A percentile compares a stretch with the other conserved stretches of the same genome.
Conservation (phyloP, 2,797 vertebrate species). For the Phrynocephalus vlangalii region DNA sequence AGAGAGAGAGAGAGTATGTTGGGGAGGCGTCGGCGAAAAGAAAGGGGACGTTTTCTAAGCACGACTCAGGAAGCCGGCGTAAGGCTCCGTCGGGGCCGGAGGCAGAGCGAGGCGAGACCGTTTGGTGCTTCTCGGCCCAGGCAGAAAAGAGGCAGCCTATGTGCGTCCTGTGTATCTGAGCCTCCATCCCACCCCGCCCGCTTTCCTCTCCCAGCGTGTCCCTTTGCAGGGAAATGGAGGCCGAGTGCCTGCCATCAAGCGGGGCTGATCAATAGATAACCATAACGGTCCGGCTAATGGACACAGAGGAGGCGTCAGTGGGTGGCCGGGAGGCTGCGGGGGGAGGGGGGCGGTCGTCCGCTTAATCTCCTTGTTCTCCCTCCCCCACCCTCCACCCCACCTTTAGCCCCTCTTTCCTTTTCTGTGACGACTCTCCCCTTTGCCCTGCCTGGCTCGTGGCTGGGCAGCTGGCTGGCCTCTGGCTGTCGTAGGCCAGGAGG, state of each 20-base stretch:
- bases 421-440: neutral
- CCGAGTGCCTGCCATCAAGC: neutral
- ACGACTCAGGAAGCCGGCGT: too few relatives aligned
- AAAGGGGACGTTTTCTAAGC: too few relatives aligned
- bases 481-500: neutral
- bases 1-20: too few relatives aligned
- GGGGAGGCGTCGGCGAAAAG: too few relatives aligned
- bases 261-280: conserved; percentile 35
- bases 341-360: neutral
- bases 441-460: neutral
- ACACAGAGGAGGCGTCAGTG: neutral
- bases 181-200: too few relatives aligned
- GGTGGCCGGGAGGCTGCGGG: too few relatives aligned
- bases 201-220: neutral
- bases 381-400: too few relatives aligned
- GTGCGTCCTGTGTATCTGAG: too few relatives aligned
- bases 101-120: too few relatives aligned
- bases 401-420: neutral
- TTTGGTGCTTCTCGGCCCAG: neutral
- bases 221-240: neutral
- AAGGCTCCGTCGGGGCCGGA: too few relatives aligned
- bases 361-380: neutral
- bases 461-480: neutral
- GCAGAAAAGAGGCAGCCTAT: neutral
- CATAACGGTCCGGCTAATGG: conserved; percentile 25